Evolutionary conservation across 35 echinoderm and acorn worm genomes (phyloP).

Genomic region (Ophioderma brevispina): DNA sequence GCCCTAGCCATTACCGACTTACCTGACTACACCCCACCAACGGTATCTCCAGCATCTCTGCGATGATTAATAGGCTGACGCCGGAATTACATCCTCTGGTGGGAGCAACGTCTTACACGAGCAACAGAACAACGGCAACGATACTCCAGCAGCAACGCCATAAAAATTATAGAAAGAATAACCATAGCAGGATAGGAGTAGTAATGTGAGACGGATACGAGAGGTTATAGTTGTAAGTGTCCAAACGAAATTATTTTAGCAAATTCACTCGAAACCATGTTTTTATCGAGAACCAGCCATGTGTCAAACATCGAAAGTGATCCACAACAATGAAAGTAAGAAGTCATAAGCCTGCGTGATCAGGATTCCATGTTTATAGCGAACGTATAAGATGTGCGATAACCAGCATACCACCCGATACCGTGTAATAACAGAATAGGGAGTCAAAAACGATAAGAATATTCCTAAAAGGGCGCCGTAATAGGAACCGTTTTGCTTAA

Average conservation of each 20-base stretch:
- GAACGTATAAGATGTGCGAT: background rate
- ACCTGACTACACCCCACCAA: background rate
- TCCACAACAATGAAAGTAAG: background rate
- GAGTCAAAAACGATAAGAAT: background rate
- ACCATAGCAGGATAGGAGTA: background rate
- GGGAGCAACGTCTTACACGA: background rate
- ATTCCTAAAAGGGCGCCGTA: background rate
- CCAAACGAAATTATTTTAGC: background rate
- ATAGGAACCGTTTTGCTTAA: background rate
- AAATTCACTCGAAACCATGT: background rate
- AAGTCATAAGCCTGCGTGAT: background rate
- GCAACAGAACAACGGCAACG: background rate
- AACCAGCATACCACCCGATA: slow-evolving; percentile 3
- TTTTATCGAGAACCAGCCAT: slow-evolving; percentile 26
- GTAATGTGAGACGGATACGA: background rate
- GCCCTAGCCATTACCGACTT: too few species aligned
- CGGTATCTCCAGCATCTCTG: background rate
- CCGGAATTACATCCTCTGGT: background rate
- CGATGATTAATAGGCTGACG: background rate
- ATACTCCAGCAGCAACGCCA: background rate
- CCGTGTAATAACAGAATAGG: background rate
- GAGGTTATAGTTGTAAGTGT: background rate
- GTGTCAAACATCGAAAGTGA: background rate
- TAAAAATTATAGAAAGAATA: background rate
- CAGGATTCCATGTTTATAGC: background rate